phyloP scores from a whole-genome alignment of 2,113 vertebrate genomes.

The Azemiops feae region DNA sequence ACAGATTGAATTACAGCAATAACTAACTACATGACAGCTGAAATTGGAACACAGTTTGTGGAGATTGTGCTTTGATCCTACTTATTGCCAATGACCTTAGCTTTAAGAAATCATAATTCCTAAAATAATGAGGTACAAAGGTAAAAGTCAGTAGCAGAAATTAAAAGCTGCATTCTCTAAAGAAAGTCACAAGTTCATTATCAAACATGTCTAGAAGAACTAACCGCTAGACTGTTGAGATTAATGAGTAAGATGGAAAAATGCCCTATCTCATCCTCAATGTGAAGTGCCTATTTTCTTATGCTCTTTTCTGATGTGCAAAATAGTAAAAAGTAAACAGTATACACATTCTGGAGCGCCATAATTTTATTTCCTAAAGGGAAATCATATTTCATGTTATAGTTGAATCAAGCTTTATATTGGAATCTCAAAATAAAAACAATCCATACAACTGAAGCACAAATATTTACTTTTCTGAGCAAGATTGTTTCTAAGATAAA shows the following conservation, averaged over 20 bases:
- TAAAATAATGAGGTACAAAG: neutral
- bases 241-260: neutral
- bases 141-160: neutral
- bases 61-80: neutral
- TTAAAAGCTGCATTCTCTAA: neutral
- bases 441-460: neutral
- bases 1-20: neutral
- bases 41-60: neutral
- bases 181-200: neutral
- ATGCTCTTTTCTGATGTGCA: neutral
- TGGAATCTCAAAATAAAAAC: neutral
- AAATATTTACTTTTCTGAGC: neutral
- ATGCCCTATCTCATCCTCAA: neutral
- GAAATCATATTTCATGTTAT: neutral
- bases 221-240: neutral
- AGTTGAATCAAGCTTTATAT: neutral
- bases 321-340: neutral
- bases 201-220: neutral
- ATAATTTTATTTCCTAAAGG: neutral
- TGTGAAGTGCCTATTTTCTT: neutral
- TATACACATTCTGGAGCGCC: neutral
- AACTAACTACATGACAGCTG: neutral
- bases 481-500: neutral
- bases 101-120: neutral
- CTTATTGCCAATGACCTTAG: neutral